Base-by-base conservation (phyloP, 1,140 invertebrate species). In the Drosophila pseudoananassae region DNA sequence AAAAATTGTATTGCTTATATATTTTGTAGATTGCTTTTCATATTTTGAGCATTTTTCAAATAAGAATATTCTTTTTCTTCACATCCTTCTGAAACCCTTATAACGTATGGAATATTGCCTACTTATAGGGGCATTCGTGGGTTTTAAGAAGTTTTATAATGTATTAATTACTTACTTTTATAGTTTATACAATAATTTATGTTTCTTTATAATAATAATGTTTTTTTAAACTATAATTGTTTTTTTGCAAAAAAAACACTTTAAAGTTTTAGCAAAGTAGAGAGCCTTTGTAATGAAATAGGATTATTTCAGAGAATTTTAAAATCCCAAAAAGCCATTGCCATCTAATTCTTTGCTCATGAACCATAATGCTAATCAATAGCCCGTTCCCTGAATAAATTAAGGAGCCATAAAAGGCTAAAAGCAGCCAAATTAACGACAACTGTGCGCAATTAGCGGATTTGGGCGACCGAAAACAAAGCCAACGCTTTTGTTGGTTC, bases 401-500 rank as follows among this genome's bases (percentile, higher is more conserved):
- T 76, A 63, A 58, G 53, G 65, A 27, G 29, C 53, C 49, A 58
- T 66, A 54, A 74, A 66, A 58, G 61, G 36, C n/a, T 58, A 78
- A 78, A 17, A 46, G 63, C 53, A 64, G 45, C 49, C 52, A 75
- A 63, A 76, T 23, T 78, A 82, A 78, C 63, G 79, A 60, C 60
- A 82, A 85, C 82, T 85, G 60, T 63, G 60, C 58, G 78, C 82
- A 87, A 87, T 87, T 87, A 87, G 82, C 83, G 78, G 75, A 88
- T 82, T 88, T 87, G 61, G 82, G 53, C 51, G 36, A 78, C 72
- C 74, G 60, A 61, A 64, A 85, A 64, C 72, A 85, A 85, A 74
- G 55, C 27, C 46, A 68, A 51, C 29, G 61, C 40, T 43, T 61
- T 31, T 43, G 73, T 45, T 54, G n/a, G 40, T 52, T 46, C 57